Percentiles rank a stretch among this genome's conserved stretches.
Conservation (phyloP, 2,113 vertebrate species). For the Pseudolaguvia tuberculata region DNA sequence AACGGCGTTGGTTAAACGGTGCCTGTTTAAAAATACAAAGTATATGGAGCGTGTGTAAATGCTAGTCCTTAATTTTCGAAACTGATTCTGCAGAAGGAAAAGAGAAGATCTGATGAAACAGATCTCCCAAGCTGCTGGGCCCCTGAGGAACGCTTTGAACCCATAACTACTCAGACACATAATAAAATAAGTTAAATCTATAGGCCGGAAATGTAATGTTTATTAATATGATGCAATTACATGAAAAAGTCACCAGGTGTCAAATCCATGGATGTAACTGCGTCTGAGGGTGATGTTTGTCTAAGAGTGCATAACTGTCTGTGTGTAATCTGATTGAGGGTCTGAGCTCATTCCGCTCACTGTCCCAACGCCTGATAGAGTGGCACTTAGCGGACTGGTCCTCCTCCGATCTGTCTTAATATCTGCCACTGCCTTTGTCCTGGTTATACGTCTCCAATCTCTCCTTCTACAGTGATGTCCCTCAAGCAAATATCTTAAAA, state of each 20-base stretch:
- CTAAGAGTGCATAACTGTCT: not conserved
- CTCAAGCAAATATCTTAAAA: not conserved
- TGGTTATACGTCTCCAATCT: conserved; percentile 10
- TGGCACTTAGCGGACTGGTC: conserved; percentile 19
- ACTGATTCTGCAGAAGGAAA: conserved; percentile 19
- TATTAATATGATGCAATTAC: no score
- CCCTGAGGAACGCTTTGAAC: no score
- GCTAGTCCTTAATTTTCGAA: not conserved
- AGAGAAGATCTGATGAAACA: conserved; percentile 23
- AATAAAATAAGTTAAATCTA: no score
- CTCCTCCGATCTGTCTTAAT: conserved; percentile 33
- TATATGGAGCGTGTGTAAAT: not conserved
- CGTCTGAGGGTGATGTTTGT: not conserved
- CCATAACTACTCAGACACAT: no score
- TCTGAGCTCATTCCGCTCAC: conserved; percentile 25
- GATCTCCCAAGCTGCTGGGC: not conserved
- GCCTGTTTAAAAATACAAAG: not conserved
- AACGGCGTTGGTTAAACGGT: not conserved
- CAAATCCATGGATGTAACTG: not conserved
- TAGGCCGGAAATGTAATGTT: no score
- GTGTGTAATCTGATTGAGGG: conserved; percentile 29
- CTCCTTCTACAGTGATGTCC: not conserved
- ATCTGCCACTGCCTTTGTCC: not conserved
- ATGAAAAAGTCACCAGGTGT: no score
- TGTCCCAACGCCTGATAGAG: conserved; percentile 15